Conservation (phyloP, 2,797 vertebrate genomes). For the Parambassis ranga region DNA sequence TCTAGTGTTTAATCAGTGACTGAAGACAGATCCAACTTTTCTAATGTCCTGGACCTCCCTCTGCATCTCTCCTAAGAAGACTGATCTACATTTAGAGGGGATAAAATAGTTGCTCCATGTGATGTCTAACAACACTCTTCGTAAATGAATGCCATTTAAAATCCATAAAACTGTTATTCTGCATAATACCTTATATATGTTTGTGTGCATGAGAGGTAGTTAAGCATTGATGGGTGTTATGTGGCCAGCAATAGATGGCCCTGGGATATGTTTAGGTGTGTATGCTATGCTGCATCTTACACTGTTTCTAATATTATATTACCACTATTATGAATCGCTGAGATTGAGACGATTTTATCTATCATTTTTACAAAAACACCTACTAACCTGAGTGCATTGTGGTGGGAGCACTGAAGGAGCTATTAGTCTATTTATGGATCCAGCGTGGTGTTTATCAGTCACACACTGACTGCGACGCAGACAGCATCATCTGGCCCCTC, state of each 20-base stretch:
- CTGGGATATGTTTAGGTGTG: constrained; percentile 38
- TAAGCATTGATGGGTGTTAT: constrained; percentile 57
- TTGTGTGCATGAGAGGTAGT: constrained; percentile 69
- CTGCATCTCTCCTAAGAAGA: constrained; percentile 64
- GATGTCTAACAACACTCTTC: constrained; percentile 72
- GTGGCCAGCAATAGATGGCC: constrained; percentile 58
- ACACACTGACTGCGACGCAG: constrained; percentile 58
- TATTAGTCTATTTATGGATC: constrained; percentile 72
- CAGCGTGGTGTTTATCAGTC: constrained; percentile 70
- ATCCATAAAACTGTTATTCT: constrained; percentile 83
- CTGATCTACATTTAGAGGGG: constrained; percentile 75
- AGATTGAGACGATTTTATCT: constrained; percentile 73
- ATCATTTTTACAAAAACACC: constrained; percentile 66
- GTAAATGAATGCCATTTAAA: constrained; percentile 81
- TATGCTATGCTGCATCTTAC: constrained; percentile 29
- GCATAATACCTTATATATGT: constrained; percentile 81
- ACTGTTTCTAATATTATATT: constrained; percentile 50
- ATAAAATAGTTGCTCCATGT: constrained; percentile 77
- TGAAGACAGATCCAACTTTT: constrained; percentile 72
- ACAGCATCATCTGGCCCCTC: constrained; percentile 72
- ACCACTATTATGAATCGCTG: constrained; percentile 49
- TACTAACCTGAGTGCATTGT: constrained; percentile 55
- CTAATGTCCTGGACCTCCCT: constrained; percentile 71
- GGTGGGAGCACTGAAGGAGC: constrained; percentile 55
- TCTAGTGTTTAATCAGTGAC: constrained; percentile 68